These are phyloP conservation scores for Cerastis leucographa DNA, from an alignment of 2,888 invertebrate genomes.

Conservation along the genomic window DNA sequence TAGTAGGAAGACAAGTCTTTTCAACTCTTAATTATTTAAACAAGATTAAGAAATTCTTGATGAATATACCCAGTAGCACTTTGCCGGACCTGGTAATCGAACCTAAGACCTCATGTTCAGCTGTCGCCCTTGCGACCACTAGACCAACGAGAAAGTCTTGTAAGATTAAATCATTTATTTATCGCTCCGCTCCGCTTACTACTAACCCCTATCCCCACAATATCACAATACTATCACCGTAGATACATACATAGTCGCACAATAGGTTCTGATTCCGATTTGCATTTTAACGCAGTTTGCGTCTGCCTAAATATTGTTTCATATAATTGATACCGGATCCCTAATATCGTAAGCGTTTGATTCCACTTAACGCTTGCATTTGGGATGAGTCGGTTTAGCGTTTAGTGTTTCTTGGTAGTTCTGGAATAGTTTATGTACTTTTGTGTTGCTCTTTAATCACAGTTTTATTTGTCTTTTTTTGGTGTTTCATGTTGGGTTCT, in stretches of 20 bases:
- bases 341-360: constrained; percentile 49
- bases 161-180: no score
- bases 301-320: constrained; percentile 73
- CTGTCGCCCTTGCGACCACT: no score
- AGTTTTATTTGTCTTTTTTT: background rate
- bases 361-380: constrained; percentile 47
- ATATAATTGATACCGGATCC: constrained; percentile 70
- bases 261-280: constrained; percentile 72
- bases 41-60: no score
- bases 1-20: background rate
- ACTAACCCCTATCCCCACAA: constrained; percentile 13
- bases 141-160: no score
- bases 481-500: background rate
- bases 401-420: constrained; percentile 1
- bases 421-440: background rate
- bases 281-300: constrained; percentile 77
- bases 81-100: no score
- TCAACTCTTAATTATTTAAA: background rate
- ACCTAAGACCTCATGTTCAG: no score
- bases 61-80: no score
- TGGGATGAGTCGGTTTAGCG: constrained; percentile 6
- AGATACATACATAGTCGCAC: constrained; percentile 60
- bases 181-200: constrained; percentile 21
- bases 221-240: constrained; percentile 50
- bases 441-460: background rate